Evolutionary conservation across 2,113 vertebrate species (phyloP), one percentile per base, ranked within the genome.

Genomic region (Catharus fuscescens): DNA sequence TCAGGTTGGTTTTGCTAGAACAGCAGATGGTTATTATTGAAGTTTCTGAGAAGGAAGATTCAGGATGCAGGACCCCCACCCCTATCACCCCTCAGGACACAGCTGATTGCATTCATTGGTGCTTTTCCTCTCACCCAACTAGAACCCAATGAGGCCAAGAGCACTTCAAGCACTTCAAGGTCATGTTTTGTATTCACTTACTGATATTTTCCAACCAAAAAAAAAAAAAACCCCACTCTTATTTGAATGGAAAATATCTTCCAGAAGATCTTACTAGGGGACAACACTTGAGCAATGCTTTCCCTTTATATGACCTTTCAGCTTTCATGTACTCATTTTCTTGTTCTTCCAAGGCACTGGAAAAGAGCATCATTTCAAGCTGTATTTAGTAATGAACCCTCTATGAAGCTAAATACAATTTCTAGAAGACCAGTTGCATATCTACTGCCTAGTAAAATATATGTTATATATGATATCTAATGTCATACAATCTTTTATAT

Each of bases 61-160:
- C 0, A 0, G 29, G 29, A 18, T 60, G 26, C 5, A 72, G 57
- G n/a, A 76, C 9, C 4, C 4, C 6, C 32, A 36, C 18, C 14
- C 8, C 18, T 5, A 1, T 66, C 66, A 82, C 12, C 36, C 10
- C 9, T 32, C 18, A 69, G 44, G 32, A 38, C 26, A 60, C 47
- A 67, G 26, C 6, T 25, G 7, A 21, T 32, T 20, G 12, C 82
- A 20, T 42, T 82, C n/a, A 40, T 6, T n/a, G 5, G 9, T 67
- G 5, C n/a, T 56, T 64, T n/a, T 53, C 40, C 48, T 65, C n/a
- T 82, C 61, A 59, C 5, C 9, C 21, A 36, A 17, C 29, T 12
- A 19, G 16, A 89, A 61, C 7, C 6, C 17, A 78, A 10, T 1
- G 1, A 80, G 40, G 40, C 17, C 31, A n/a, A 18, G 12, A 12